A percentile compares a stretch with the other conserved stretches of the same genome.
phyloP scores from a whole-genome alignment of 2,888 invertebrate genomes.

The Aphrophora alni region DNA sequence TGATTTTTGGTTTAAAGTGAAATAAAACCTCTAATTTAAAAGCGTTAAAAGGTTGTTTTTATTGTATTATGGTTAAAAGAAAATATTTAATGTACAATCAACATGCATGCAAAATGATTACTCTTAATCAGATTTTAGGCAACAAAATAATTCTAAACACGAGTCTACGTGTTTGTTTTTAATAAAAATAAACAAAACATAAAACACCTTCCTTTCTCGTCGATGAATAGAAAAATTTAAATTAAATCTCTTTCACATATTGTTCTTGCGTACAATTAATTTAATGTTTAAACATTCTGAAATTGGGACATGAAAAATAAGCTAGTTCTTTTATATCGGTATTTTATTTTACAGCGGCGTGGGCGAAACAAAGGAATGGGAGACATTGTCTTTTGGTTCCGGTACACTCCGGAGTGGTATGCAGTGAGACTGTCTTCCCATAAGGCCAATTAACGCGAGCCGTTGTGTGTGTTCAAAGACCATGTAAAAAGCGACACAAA shows the following conservation, averaged over 20 bases:
- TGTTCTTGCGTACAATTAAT: not conserved
- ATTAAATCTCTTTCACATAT: not conserved
- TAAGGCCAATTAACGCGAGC: not conserved
- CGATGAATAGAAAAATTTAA: not conserved
- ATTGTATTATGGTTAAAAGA: no score
- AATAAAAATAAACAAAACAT: not conserved
- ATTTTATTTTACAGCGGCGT: not conserved
- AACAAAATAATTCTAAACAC: no score
- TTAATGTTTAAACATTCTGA: not conserved
- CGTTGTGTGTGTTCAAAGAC: not conserved
- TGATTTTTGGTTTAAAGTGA: no score
- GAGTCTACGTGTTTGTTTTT: no score
- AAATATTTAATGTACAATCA: no score
- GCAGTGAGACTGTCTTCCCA: not conserved
- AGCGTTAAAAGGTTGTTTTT: no score
- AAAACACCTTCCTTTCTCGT: not conserved
- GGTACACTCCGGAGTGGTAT: not conserved
- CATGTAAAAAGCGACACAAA: no score
- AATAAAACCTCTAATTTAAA: no score
- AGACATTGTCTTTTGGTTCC: constrained; percentile 5
- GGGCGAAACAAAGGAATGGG: not conserved
- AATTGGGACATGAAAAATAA: not conserved
- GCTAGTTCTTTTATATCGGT: no score
- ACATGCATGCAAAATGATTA: no score
- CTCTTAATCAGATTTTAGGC: no score